A percentile compares a stretch with the other conserved stretches of the same genome.
phyloP scores from a whole-genome alignment of 2,113 vertebrate genomes.

The Neodon shergylaensis region DNA sequence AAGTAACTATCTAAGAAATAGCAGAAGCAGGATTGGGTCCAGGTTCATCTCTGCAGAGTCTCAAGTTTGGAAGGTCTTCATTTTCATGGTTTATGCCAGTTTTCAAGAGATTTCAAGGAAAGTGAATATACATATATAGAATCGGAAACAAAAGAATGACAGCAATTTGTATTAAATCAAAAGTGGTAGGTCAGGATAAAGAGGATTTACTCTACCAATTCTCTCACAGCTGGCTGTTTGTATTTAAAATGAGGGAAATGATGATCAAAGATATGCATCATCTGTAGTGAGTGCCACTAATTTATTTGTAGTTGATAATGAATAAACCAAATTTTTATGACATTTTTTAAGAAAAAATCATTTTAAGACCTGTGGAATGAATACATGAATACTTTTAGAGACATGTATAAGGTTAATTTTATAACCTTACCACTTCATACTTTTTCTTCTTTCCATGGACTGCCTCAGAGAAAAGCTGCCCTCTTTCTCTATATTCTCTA shows the following conservation, averaged over 20 bases:
- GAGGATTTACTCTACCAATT: background rate
- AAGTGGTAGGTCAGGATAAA: background rate
- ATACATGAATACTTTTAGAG: background rate
- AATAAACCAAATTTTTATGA: background rate
- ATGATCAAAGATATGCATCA: background rate
- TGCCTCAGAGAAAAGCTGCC: background rate
- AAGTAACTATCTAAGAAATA: background rate
- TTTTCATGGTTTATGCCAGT: background rate
- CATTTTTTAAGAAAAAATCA: background rate
- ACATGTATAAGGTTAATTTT: background rate
- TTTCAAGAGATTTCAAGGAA: background rate
- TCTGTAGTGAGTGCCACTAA: background rate
- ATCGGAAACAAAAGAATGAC: background rate
- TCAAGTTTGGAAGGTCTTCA: background rate
- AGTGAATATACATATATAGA: background rate
- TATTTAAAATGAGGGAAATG: constrained; percentile 19
- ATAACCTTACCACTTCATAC: background rate
- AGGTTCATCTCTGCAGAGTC: background rate
- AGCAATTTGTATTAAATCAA: constrained; percentile 12
- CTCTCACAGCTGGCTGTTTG: background rate
- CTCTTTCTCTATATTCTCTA: background rate
- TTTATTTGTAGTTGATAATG: background rate
- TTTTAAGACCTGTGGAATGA: background rate
- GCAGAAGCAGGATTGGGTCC: background rate
- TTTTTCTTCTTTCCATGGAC: background rate